Conservation (phyloP, 2,888 invertebrate genomes). For the Andrena camellia region DNA sequence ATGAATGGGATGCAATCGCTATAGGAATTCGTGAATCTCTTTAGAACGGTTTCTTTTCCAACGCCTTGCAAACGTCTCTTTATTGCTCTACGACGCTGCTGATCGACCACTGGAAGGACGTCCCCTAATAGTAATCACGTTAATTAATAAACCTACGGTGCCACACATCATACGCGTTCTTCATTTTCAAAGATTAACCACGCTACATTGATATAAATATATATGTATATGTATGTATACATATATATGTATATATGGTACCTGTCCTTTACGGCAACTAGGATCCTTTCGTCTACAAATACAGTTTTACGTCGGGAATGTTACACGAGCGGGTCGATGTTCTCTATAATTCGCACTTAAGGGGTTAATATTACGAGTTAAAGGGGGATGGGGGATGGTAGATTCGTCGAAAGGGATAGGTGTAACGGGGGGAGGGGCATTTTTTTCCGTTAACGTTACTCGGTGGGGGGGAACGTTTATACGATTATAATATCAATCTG, state of each 20-base stretch:
- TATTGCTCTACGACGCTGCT: slow-evolving; percentile 60
- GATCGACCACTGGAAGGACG: slow-evolving; percentile 46
- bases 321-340: slow-evolving; percentile 71
- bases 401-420: slow-evolving; percentile 41
- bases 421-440: slow-evolving; percentile 3
- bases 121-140: slow-evolving; percentile 63
- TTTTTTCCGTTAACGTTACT: not conserved
- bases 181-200: slow-evolving; percentile 66
- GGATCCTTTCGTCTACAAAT: slow-evolving; percentile 62
- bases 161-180: slow-evolving; percentile 58
- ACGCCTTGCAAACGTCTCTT: slow-evolving; percentile 13
- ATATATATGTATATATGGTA: slow-evolving; percentile 47
- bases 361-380: slow-evolving; percentile 53
- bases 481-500: slow-evolving; percentile 68
- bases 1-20: too few relatives aligned
- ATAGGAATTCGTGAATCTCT: not conserved
- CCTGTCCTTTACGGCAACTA: slow-evolving; percentile 65
- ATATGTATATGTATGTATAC: slow-evolving; percentile 54
- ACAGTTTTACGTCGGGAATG: slow-evolving; percentile 63
- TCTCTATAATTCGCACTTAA: slow-evolving; percentile 67
- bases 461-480: slow-evolving; percentile 35
- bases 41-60: slow-evolving; percentile 8
- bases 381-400: slow-evolving; percentile 32
- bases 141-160: slow-evolving; percentile 70
- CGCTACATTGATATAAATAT: slow-evolving; percentile 72